Evolutionary conservation across 2,797 vertebrate species (phyloP).

Genomic region (Pangasius sanitwongsei): DNA sequence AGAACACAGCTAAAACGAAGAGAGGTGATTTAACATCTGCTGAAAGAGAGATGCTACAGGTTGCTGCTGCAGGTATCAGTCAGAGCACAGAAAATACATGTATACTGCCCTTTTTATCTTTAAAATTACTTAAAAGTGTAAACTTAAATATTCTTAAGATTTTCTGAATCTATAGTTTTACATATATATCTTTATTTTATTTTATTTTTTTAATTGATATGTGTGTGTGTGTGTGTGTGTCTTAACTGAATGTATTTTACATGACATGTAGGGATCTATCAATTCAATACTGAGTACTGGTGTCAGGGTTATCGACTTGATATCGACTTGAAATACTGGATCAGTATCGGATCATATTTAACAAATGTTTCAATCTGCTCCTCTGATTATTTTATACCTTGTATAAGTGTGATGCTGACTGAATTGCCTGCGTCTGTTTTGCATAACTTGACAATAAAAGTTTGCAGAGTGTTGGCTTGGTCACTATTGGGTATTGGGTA

Average conservation of each 20-base stretch:
- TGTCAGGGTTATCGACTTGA: background rate
- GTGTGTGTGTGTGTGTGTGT: background rate
- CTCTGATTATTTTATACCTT: background rate
- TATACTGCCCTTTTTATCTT: background rate
- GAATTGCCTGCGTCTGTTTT: background rate
- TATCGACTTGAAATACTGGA: background rate
- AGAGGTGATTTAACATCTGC: slow-evolving; percentile 77
- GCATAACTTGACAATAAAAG: background rate
- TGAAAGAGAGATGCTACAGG: slow-evolving; percentile 79
- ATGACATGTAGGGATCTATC: background rate
- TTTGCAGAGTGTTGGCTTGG: background rate
- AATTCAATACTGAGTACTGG: background rate
- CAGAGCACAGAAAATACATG: too few relatives aligned
- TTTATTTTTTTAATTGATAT: background rate
- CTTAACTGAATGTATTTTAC: background rate
- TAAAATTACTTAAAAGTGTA: background rate
- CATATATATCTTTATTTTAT: background rate
- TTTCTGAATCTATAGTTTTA: background rate
- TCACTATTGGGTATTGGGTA: background rate
- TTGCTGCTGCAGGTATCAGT: slow-evolving; percentile 77
- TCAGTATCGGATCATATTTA: background rate
- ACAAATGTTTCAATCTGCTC: background rate
- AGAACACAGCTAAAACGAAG: slow-evolving; percentile 72
- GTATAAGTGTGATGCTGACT: background rate
- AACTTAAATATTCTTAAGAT: background rate